These are phyloP conservation scores for Caenorhabditis wallacei DNA, from an alignment of 2,888 invertebrate genomes.

Conservation along the genomic window DNA sequence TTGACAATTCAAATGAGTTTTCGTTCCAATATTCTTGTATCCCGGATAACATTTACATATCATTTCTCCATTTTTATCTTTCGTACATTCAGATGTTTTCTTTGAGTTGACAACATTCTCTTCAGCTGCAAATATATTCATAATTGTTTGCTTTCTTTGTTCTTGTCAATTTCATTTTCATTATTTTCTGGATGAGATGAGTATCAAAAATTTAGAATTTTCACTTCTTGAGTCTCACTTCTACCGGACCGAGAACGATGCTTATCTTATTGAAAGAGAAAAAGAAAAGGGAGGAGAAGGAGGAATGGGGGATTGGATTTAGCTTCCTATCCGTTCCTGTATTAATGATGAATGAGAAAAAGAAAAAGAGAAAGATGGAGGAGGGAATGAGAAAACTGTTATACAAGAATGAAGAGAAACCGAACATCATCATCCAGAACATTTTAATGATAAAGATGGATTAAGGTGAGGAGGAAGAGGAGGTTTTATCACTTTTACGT, in stretches of 20 bases:
- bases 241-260: constrained; percentile 33
- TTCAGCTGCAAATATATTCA: constrained; percentile 8
- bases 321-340: constrained; percentile 31
- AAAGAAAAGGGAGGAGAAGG: neutral
- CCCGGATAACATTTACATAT: constrained; percentile 39
- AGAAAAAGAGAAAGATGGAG: neutral
- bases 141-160: no score
- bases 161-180: constrained; percentile 12
- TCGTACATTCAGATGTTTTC: constrained; percentile 11
- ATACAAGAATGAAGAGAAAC: constrained; percentile 1
- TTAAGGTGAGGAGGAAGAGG: neutral
- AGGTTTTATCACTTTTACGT: constrained; percentile 33
- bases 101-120: constrained; percentile 13
- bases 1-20: constrained; percentile 22
- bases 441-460: neutral
- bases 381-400: constrained; percentile 20
- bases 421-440: constrained; percentile 21
- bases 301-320: constrained; percentile 1
- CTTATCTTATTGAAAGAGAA: constrained; percentile 23
- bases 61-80: neutral
- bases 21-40: constrained; percentile 29
- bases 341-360: constrained; percentile 33
- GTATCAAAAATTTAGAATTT: constrained; percentile 23
- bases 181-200: constrained; percentile 5
- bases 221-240: constrained; percentile 30